Conservation (phyloP, 2,113 vertebrate genomes). For the Notothenia rossii region DNA sequence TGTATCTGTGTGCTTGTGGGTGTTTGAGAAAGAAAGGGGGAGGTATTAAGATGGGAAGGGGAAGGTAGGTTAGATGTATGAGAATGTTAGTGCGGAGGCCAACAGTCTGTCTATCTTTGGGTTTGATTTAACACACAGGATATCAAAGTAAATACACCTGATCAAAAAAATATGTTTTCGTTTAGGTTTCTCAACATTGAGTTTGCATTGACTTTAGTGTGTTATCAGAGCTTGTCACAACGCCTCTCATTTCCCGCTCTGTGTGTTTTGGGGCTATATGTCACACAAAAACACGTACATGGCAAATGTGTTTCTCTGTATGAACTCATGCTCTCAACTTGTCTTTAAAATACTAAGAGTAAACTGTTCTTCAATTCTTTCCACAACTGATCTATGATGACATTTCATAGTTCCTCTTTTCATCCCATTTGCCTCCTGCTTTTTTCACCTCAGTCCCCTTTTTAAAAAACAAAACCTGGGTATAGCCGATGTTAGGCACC, state of each 20-base stretch:
- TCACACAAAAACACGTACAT: neutral
- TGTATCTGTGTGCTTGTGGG: slow-evolving; percentile 35
- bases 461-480: neutral
- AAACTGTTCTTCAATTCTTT: slow-evolving; percentile 19
- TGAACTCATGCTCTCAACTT: slow-evolving; percentile 16
- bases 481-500: slow-evolving; percentile 22
- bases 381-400: slow-evolving; percentile 13
- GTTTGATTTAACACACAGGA: neutral
- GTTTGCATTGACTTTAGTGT: neutral
- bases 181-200: neutral
- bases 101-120: neutral
- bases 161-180: neutral
- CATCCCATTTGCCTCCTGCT: slow-evolving; percentile 1
- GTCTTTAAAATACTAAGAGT: slow-evolving; percentile 12
- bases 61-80: slow-evolving; percentile 4
- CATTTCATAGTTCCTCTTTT: neutral
- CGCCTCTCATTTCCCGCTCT: slow-evolving; percentile 1
- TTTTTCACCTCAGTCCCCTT: slow-evolving; percentile 4
- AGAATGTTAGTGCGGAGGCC: neutral
- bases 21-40: slow-evolving; percentile 36
- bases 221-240: slow-evolving; percentile 2
- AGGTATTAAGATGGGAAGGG: neutral
- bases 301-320: slow-evolving; percentile 23
- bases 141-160: neutral
- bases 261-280: slow-evolving; percentile 16